phyloP scores from a whole-genome alignment of 1,140 invertebrate species.

The Habropoda laboriosa region DNA sequence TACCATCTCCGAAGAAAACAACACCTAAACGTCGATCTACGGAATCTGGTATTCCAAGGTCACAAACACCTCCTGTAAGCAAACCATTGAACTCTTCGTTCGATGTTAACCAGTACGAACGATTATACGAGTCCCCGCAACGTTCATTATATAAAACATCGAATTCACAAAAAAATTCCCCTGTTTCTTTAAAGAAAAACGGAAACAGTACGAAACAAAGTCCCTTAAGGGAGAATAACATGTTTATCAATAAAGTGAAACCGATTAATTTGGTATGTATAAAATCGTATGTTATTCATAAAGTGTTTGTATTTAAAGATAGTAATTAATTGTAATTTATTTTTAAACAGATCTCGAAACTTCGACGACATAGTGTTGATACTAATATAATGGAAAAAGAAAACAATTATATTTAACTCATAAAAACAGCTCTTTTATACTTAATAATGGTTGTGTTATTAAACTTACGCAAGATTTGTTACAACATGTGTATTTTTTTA shows the following conservation, averaged over 20 bases:
- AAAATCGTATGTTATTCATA: neutral
- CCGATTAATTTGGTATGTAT: constrained; percentile 67
- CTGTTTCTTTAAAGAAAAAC: constrained; percentile 21
- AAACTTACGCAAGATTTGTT: constrained; percentile 12
- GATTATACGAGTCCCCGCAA: constrained; percentile 35
- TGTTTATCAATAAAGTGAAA: constrained; percentile 59
- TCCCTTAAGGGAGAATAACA: constrained; percentile 67
- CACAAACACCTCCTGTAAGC: constrained; percentile 30
- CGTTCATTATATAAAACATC: constrained; percentile 24
- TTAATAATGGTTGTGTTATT: constrained; percentile 31
- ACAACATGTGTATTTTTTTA: constrained; percentile 3
- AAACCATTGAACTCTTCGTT: constrained; percentile 47
- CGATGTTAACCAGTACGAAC: constrained; percentile 28
- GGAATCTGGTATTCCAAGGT: constrained; percentile 56
- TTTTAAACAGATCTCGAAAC: constrained; percentile 60
- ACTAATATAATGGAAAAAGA: constrained; percentile 59
- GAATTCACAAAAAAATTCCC: constrained; percentile 41
- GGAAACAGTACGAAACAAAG: constrained; percentile 39
- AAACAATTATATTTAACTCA: constrained; percentile 47
- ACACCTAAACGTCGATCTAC: constrained; percentile 41
- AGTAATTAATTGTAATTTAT: constrained; percentile 27
- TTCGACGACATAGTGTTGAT: constrained; percentile 43
- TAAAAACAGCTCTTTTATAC: constrained; percentile 12
- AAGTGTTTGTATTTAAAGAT: neutral
- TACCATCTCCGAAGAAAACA: constrained; percentile 51